phyloP scores from a whole-genome alignment of 2,797 vertebrate species.

The Phylloscopus collybita region DNA sequence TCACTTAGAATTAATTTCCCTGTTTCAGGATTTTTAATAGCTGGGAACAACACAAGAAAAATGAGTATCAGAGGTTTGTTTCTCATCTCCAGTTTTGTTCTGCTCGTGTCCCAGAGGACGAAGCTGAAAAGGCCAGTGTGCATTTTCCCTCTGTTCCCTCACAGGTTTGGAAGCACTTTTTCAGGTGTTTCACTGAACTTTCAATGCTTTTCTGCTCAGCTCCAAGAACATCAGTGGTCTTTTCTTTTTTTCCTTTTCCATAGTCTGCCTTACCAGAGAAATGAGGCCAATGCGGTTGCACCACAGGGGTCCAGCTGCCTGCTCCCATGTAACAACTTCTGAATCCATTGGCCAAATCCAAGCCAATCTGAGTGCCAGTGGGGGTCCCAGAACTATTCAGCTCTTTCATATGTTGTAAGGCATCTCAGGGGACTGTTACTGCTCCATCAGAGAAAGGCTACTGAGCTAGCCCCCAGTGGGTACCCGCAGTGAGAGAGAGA shows the following conservation, averaged over 20 bases:
- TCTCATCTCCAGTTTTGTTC: background rate
- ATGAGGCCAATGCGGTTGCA: background rate
- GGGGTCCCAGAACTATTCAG: background rate
- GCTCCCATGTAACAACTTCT: slow-evolving; percentile 14
- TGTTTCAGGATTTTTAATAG: slow-evolving; percentile 90
- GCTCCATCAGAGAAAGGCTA: background rate
- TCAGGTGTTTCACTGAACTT: slow-evolving; percentile 5
- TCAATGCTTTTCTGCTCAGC: background rate
- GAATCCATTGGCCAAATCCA: background rate
- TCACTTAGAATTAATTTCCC: slow-evolving; percentile 91
- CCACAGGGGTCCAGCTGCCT: background rate
- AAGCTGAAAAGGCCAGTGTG: background rate
- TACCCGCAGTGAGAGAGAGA: background rate
- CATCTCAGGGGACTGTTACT: background rate
- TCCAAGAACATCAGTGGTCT: background rate
- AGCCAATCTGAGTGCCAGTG: slow-evolving; percentile 6
- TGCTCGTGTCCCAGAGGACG: background rate
- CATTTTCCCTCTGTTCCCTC: background rate
- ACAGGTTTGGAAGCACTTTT: background rate
- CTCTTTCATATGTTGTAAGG: background rate
- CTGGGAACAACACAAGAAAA: slow-evolving; percentile 71
- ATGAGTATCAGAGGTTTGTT: background rate
- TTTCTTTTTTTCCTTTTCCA: background rate
- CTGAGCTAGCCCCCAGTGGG: background rate
- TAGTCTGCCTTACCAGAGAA: slow-evolving; percentile 13